Evolutionary conservation across 2,888 invertebrate species (phyloP).

Genomic region (Stegana nigrithorax): DNA sequence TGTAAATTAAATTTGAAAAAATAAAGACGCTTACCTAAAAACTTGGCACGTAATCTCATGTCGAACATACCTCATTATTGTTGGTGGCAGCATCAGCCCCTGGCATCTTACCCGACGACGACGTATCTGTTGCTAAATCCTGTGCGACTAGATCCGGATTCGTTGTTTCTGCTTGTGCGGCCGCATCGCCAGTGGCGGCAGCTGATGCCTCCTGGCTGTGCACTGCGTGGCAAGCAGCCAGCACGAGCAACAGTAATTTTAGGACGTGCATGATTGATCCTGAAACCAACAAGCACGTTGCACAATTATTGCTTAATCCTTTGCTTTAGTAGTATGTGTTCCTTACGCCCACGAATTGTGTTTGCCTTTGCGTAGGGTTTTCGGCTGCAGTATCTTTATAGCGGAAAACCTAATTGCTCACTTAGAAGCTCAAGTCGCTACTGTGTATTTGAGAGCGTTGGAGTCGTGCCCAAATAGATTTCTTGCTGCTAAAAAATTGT

Average conservation of each 20-base stretch:
- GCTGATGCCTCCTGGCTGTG: constrained; percentile 15
- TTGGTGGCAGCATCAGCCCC: neutral
- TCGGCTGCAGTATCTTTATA: too few relatives aligned
- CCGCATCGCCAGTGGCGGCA: constrained; percentile 9
- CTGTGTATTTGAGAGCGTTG: constrained; percentile 40
- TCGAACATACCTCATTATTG: neutral
- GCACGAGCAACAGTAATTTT: constrained; percentile 9
- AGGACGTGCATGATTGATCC: neutral
- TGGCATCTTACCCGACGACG: neutral
- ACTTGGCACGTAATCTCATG: neutral
- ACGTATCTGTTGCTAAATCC: neutral
- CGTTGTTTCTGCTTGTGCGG: neutral
- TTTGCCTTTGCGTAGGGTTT: neutral
- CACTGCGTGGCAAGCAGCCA: constrained; percentile 1
- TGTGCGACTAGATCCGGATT: neutral
- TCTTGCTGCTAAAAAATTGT: constrained; percentile 38
- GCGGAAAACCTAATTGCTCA: too few relatives aligned
- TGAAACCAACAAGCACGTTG: neutral
- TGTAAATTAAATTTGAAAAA: constrained; percentile 19
- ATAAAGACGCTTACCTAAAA: neutral
- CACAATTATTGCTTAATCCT: neutral
- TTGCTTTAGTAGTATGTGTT: neutral
- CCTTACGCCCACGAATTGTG: constrained; percentile 17
- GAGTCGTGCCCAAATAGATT: constrained; percentile 55
- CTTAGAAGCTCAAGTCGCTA: constrained; percentile 38